These are phyloP conservation scores for Campoplex nolae DNA, from an alignment of 2,888 invertebrate genomes.

Conservation along the genomic window DNA sequence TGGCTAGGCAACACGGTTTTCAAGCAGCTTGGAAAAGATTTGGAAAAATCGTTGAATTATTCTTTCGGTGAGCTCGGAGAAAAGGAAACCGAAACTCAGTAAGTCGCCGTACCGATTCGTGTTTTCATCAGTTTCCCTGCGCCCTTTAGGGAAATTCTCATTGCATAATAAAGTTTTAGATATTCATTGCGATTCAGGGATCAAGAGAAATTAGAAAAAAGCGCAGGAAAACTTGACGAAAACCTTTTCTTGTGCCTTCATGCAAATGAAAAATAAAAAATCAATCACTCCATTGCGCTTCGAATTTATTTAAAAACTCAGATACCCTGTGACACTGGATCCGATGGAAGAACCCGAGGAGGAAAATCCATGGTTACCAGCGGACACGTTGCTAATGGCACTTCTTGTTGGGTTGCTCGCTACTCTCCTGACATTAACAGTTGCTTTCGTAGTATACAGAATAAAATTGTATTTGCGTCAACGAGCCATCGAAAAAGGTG, in stretches of 20 bases:
- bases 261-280: not conserved
- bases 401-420: conserved; percentile 73
- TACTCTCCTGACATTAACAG: conserved; percentile 71
- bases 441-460: conserved; percentile 66
- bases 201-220: not conserved
- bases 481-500: conserved; percentile 50
- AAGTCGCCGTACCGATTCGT: conserved; percentile 17
- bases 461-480: conserved; percentile 59
- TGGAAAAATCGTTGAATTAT: conserved; percentile 80
- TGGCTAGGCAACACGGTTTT: conserved; percentile 88
- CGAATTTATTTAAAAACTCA: conserved; percentile 52
- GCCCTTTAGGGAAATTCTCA: not conserved
- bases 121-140: not conserved
- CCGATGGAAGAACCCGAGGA: conserved; percentile 65
- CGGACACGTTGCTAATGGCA: conserved; percentile 76
- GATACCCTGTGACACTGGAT: conserved; percentile 72
- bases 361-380: conserved; percentile 75
- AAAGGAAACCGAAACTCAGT: conserved; percentile 73
- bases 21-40: conserved; percentile 85
- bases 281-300: not conserved
- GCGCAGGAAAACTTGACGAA: no score
- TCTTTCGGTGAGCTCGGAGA: conserved; percentile 75
- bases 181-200: not conserved
- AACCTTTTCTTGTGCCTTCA: not conserved
- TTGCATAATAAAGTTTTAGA: no score